Conservation (phyloP, 2,113 vertebrate genomes). For the Montifringilla adamsi region DNA sequence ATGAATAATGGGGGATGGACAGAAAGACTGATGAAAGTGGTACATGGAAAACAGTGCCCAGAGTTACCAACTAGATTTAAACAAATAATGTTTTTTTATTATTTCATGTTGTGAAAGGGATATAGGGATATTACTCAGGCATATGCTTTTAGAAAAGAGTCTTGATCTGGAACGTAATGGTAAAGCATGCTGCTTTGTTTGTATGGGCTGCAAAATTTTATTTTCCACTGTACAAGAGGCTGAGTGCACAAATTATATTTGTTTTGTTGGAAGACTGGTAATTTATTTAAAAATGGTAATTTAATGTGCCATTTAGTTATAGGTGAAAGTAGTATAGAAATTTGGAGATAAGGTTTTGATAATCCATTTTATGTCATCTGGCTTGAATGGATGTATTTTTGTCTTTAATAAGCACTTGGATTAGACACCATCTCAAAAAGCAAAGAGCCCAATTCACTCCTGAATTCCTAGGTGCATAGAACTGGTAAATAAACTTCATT, state of each 20-base stretch:
- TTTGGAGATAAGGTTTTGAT: background rate
- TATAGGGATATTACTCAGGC: background rate
- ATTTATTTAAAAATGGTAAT: background rate
- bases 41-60: background rate
- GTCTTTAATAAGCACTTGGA: background rate
- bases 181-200: background rate
- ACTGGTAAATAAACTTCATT: background rate
- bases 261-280: background rate
- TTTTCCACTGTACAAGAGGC: background rate
- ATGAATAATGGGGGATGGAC: background rate
- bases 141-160: background rate
- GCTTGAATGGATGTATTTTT: background rate
- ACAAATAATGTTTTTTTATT: fast-evolving
- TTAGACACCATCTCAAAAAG: background rate
- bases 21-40: background rate
- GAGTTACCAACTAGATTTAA: background rate
- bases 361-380: background rate
- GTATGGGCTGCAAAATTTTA: background rate
- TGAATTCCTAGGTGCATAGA: background rate
- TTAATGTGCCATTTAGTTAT: background rate
- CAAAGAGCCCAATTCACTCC: background rate
- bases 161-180: background rate
- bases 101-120: background rate
- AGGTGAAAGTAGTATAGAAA: background rate
- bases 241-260: background rate